Evolutionary conservation across 1,140 invertebrate genomes (phyloP).

Genomic region (Hyles vespertilio): DNA sequence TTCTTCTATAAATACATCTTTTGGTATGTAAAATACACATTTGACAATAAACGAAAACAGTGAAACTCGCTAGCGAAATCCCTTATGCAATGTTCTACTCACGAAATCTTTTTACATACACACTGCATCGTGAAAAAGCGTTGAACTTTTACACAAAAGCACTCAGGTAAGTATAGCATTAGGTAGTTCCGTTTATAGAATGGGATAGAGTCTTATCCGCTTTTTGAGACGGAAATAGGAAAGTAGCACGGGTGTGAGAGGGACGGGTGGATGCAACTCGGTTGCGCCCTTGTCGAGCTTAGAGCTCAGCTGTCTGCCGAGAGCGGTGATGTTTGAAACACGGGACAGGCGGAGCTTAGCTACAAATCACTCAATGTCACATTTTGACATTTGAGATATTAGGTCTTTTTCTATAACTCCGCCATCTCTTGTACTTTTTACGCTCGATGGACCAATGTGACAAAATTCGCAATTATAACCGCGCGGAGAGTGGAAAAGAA

Average conservation of each 20-base stretch:
- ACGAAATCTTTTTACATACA: slow-evolving; percentile 62
- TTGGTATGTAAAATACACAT: too few species aligned
- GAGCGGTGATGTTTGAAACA: slow-evolving; percentile 76
- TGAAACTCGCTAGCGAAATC: slow-evolving; percentile 30
- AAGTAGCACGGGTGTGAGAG: slow-evolving; percentile 39
- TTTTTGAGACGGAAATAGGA: slow-evolving; percentile 46
- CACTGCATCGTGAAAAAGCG: slow-evolving; percentile 65
- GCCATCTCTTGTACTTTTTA: slow-evolving; percentile 44
- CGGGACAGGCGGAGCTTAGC: slow-evolving; percentile 76
- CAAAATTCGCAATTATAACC: not conserved
- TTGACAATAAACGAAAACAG: slow-evolving; percentile 15
- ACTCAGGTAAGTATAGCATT: slow-evolving; percentile 70
- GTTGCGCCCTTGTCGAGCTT: slow-evolving; percentile 61
- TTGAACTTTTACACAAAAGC: slow-evolving; percentile 72
- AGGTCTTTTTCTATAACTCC: slow-evolving; percentile 74
- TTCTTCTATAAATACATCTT: too few species aligned
- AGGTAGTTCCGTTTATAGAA: slow-evolving; percentile 67
- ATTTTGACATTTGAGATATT: slow-evolving; percentile 77
- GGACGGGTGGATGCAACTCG: slow-evolving; percentile 55
- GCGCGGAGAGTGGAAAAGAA: too few species aligned
- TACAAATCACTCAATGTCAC: slow-evolving; percentile 77
- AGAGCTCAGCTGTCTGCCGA: slow-evolving; percentile 69
- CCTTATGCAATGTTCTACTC: slow-evolving; percentile 43
- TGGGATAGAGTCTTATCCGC: slow-evolving; percentile 56
- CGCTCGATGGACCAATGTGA: not conserved